Conservation (phyloP, 1,140 invertebrate genomes). For the Brachionus sp. region DNA sequence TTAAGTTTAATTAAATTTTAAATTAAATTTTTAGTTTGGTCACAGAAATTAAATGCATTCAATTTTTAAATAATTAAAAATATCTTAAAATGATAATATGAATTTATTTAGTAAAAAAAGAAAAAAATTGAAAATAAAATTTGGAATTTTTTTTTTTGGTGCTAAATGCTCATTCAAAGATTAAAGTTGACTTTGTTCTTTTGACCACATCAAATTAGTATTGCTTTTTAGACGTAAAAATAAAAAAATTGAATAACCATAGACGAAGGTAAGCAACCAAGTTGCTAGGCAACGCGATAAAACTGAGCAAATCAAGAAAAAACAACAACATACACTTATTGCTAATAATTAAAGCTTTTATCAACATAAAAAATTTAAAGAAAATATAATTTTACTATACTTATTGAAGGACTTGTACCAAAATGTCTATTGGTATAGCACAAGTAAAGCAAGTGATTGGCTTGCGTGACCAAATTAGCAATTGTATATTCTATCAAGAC, state of each 20-base stretch:
- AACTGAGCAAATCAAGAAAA: neutral
- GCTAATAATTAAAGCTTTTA: constrained; percentile 6
- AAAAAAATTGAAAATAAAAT: too few species aligned
- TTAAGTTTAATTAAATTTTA: too few species aligned
- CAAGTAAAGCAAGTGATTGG: constrained; percentile 51
- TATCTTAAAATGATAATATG: too few species aligned
- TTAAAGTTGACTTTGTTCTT: too few species aligned
- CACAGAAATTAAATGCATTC: too few species aligned
- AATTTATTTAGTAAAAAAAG: too few species aligned
- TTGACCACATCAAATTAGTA: too few species aligned
- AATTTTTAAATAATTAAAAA: too few species aligned
- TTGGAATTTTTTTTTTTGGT: too few species aligned
- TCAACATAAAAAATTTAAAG: neutral
- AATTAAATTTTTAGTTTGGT: too few species aligned
- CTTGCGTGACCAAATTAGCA: constrained; percentile 48
- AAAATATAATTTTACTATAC: neutral
- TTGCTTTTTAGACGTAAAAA: too few species aligned
- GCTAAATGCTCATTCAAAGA: too few species aligned
- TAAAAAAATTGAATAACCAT: neutral
- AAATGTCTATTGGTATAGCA: constrained; percentile 48
- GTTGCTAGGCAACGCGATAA: constrained; percentile 24
- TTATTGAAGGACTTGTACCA: constrained; percentile 65
- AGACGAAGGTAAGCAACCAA: constrained; percentile 7
- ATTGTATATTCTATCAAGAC: constrained; percentile 59
- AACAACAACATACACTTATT: constrained; percentile 28